Conservation (phyloP, 2,888 invertebrate genomes). For the Nemotelus nigrinus region DNA sequence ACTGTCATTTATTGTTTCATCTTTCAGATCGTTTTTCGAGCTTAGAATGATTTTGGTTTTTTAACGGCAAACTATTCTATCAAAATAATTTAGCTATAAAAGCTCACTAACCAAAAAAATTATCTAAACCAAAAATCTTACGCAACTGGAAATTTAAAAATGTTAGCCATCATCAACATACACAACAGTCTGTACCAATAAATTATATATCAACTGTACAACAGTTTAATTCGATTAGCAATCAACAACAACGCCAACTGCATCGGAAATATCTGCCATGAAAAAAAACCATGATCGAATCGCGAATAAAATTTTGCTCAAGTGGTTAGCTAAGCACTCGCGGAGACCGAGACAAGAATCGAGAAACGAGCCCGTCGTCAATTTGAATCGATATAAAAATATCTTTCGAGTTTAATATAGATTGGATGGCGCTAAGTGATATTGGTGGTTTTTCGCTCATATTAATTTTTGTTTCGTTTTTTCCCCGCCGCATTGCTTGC, state of each 20-base stretch:
- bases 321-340: constrained; percentile 13
- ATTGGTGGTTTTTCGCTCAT: neutral
- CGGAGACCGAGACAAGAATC: too few species aligned
- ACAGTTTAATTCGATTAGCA: neutral
- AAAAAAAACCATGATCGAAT: neutral
- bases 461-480: too few species aligned
- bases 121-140: too few species aligned
- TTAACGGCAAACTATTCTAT: too few species aligned
- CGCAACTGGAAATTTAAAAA: too few species aligned
- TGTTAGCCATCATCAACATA: too few species aligned
- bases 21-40: too few species aligned
- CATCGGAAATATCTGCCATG: neutral
- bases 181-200: too few species aligned
- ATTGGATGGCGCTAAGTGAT: constrained; percentile 38
- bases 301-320: neutral
- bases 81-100: too few species aligned
- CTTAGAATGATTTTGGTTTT: too few species aligned
- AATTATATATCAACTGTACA: neutral
- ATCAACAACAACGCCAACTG: neutral
- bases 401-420: constrained; percentile 22
- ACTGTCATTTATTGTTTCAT: too few species aligned
- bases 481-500: neutral
- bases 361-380: neutral
- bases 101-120: too few species aligned
- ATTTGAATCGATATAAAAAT: constrained; percentile 18